These are phyloP conservation scores for Thrips palmi DNA, from an alignment of 1,140 invertebrate species.

Conservation along the genomic window DNA sequence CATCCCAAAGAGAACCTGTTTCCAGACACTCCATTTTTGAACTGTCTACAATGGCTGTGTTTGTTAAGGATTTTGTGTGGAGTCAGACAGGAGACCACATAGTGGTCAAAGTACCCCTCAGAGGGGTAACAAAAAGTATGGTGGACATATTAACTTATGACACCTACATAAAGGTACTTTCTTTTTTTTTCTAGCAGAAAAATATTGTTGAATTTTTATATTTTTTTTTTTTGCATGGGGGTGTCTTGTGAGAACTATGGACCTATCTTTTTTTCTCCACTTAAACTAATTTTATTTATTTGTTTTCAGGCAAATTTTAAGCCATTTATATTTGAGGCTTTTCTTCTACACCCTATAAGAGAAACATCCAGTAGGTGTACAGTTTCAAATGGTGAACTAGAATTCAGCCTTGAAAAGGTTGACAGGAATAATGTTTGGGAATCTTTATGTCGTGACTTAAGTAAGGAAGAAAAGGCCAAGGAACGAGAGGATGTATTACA, in stretches of 20 bases:
- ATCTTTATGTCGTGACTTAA: constrained; percentile 23
- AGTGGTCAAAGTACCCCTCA: constrained; percentile 34
- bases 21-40: too few relatives aligned
- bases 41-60: too few relatives aligned
- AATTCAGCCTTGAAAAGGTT: constrained; percentile 39
- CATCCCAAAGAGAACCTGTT: too few relatives aligned
- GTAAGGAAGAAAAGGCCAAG: constrained; percentile 32
- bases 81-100: constrained; percentile 35
- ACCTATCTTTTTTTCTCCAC: too few relatives aligned
- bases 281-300: constrained; percentile 3
- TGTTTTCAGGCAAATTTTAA: constrained; percentile 33
- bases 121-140: constrained; percentile 27
- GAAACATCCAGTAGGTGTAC: constrained; percentile 34
- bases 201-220: too few relatives aligned
- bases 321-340: constrained; percentile 46
- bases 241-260: too few relatives aligned
- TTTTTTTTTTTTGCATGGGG: too few relatives aligned
- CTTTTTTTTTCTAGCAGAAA: constrained; percentile 15
- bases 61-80: constrained; percentile 49
- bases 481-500: constrained; percentile 30
- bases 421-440: constrained; percentile 34
- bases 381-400: constrained; percentile 29
- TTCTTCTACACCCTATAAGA: constrained; percentile 34
- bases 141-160: constrained; percentile 40
- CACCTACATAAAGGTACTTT: constrained; percentile 35